Base-by-base conservation (phyloP, 2,797 vertebrate species). In the Trematomus bernacchii region DNA sequence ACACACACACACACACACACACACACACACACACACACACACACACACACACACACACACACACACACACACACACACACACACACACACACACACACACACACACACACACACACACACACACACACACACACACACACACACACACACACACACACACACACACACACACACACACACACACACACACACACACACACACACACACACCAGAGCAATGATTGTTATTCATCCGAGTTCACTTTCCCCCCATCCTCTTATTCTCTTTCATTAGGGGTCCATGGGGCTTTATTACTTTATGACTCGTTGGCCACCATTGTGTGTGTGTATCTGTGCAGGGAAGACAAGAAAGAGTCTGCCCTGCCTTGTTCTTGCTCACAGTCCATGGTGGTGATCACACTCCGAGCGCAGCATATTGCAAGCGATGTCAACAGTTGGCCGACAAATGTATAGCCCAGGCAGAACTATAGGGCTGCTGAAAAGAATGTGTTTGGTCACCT, bases 241-340 rank as follows among this genome's bases (percentile, higher is more conserved):
- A 72, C 82, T 79, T 73, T 50, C 88, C 66, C 67, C 53, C 61
- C 66, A 63, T 51, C 61, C 66, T 52, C 19, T 65, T 52, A 68
- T 73, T 65, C 66, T 60, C 87, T 91, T 92, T 92, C 87, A 91
- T 91, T 86, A 76, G 70, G 58, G 83, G 71, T 85, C 78, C 85
- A 87, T 82, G 3, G 84, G 86, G 80, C 86, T 94, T 94, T 93
- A 95, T 93, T 87, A 91, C 90, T 93, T 94, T 92, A 93, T 91
- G 92, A 92, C 92, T 90, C 71, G 80, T 79, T 89, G 88, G 88
- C 52, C 82, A 87, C 87, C 72, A 91, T 89, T 91, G 85, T 88
- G 65, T 63, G 58, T 65, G 59, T 77, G 65, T 63, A 18, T 42
- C 43, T 50, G 51, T 46, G 63, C 4, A 6, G 46, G 72, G 72